A percentile compares a stretch with the other conserved stretches of the same genome.
These are phyloP conservation scores for Lumbricus terrestris DNA, from an alignment of 2,888 invertebrate species.

Conservation along the genomic window DNA sequence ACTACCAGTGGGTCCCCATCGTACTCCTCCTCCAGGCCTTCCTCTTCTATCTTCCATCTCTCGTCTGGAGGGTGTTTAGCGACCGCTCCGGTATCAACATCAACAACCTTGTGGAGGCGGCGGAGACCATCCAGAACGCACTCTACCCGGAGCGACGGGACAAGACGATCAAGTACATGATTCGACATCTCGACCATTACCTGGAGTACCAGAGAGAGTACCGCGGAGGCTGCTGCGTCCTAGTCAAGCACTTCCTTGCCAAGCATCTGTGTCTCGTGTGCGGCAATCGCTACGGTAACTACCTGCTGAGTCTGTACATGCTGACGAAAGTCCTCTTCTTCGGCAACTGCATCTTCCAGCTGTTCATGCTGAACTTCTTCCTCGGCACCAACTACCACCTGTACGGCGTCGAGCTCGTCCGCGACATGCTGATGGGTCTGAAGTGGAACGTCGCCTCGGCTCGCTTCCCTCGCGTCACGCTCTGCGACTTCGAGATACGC, in stretches of 20 bases:
- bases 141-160: slow-evolving; percentile 60
- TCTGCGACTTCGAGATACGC: slow-evolving; percentile 60
- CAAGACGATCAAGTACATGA: slow-evolving; percentile 60
- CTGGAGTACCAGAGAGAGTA: slow-evolving; percentile 57
- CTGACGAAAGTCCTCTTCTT: slow-evolving; percentile 60
- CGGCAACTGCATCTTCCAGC: slow-evolving; percentile 59
- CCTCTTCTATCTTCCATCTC: slow-evolving; percentile 60
- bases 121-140: slow-evolving; percentile 50
- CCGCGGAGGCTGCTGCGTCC: slow-evolving; percentile 55
- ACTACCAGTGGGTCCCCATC: slow-evolving; percentile 59
- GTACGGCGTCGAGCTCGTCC: slow-evolving; percentile 61
- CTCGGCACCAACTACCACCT: slow-evolving; percentile 60
- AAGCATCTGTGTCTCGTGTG: slow-evolving; percentile 56
- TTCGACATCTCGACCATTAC: slow-evolving; percentile 62
- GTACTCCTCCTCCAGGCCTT: slow-evolving; percentile 60
- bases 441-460: slow-evolving; percentile 54
- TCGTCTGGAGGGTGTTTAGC: slow-evolving; percentile 37
- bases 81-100: slow-evolving; percentile 59
- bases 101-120: slow-evolving; percentile 54
- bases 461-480: slow-evolving; percentile 58
- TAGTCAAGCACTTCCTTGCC: slow-evolving; percentile 55
- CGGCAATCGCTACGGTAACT: slow-evolving; percentile 60
- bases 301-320: slow-evolving; percentile 61
- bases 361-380: slow-evolving; percentile 62
- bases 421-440: slow-evolving; percentile 58